These are phyloP conservation scores for Melinopterus prodromus DNA, from an alignment of 2,888 invertebrate species.

Conservation along the genomic window DNA sequence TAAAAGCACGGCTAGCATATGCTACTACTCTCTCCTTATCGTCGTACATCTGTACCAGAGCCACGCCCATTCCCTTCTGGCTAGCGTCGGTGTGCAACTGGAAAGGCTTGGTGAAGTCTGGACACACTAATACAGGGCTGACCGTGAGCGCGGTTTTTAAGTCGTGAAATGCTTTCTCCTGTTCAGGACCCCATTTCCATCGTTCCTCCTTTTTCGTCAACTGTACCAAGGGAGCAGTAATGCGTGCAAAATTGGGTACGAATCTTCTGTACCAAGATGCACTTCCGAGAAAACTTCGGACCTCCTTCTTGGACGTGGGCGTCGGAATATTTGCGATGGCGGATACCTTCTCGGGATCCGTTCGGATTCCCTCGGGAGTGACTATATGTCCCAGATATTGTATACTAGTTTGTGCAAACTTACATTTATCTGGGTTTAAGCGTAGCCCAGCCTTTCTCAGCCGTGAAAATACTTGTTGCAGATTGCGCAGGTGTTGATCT, in stretches of 20 bases:
- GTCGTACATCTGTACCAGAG: slow-evolving; percentile 37
- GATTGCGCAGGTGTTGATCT: neutral
- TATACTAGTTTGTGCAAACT: neutral
- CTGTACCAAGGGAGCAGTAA: slow-evolving; percentile 27
- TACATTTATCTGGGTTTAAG: neutral
- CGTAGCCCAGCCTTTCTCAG: neutral
- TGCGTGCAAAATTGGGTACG: slow-evolving; percentile 7
- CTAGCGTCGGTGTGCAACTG: neutral
- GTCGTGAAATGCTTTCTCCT: slow-evolving; percentile 40
- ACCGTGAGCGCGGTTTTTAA: slow-evolving; percentile 34
- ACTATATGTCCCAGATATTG: neutral
- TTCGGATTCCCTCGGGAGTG: neutral
- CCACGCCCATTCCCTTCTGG: slow-evolving; percentile 42
- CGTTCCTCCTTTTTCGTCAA: slow-evolving; percentile 39
- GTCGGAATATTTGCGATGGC: neutral
- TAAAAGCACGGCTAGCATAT: no score
- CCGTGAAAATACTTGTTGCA: neutral
- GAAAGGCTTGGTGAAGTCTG: no score
- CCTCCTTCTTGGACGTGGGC: slow-evolving; percentile 37
- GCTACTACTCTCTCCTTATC: no score
- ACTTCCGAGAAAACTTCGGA: slow-evolving; percentile 45
- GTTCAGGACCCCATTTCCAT: slow-evolving; percentile 39
- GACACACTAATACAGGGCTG: slow-evolving; percentile 31
- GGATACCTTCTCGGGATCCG: neutral
- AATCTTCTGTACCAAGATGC: slow-evolving; percentile 44